Percentiles rank a stretch among this genome's conserved stretches.
phyloP scores from a whole-genome alignment of 2,888 invertebrate species.

The Oeneis ivallda region DNA sequence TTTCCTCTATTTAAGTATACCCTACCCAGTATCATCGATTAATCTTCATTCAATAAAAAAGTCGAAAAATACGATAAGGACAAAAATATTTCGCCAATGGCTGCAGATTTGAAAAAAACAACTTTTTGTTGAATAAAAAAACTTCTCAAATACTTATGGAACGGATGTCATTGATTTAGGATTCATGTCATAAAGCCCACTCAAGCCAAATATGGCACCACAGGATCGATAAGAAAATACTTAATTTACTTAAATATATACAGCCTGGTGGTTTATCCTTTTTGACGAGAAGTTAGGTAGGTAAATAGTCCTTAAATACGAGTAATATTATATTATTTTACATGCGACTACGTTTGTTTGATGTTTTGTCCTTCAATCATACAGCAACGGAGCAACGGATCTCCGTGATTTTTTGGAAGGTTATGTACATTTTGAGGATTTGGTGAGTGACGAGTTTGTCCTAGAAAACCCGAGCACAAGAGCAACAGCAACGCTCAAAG shows the following conservation, averaged over 20 bases:
- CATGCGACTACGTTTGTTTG: too few relatives aligned
- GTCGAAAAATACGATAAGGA: not conserved
- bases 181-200: constrained; percentile 8
- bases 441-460: too few relatives aligned
- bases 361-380: too few relatives aligned
- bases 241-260: not conserved
- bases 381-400: too few relatives aligned
- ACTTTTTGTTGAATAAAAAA: constrained; percentile 9
- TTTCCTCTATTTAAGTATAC: too few relatives aligned
- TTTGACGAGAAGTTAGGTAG: not conserved
- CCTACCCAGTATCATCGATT: too few relatives aligned
- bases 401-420: too few relatives aligned
- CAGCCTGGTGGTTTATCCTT: not conserved
- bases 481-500: too few relatives aligned
- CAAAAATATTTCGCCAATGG: constrained; percentile 6
- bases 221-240: not conserved
- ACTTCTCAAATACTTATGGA: constrained; percentile 11
- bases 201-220: constrained; percentile 11
- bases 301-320: not conserved
- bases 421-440: too few relatives aligned
- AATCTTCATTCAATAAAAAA: not conserved
- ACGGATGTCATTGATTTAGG: constrained; percentile 11
- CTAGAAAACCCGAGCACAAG: too few relatives aligned
- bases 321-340: too few relatives aligned
- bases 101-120: not conserved